Percentiles rank a stretch among this genome's conserved stretches.
Evolutionary conservation across 2,113 vertebrate genomes (phyloP).

Genomic region (Dromiciops gliroides): DNA sequence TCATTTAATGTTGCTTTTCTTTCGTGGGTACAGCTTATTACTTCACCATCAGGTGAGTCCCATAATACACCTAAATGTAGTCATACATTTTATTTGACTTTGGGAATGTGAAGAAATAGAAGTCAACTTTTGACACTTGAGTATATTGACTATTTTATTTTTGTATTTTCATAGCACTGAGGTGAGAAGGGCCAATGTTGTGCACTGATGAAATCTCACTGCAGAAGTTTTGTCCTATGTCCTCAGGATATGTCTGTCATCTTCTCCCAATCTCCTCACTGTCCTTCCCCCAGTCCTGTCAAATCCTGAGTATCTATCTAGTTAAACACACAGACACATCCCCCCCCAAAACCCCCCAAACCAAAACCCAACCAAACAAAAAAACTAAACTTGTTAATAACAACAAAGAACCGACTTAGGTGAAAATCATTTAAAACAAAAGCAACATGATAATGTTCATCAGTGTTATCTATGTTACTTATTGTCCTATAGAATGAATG

Average conservation of each 20-base stretch:
- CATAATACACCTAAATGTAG: constrained; percentile 73
- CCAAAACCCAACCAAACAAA: no score
- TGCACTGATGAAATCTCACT: constrained; percentile 54
- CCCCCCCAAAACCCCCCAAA: background rate
- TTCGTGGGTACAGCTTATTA: constrained; percentile 67
- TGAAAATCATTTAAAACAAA: constrained; percentile 62
- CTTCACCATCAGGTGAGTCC: constrained; percentile 56
- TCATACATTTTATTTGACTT: constrained; percentile 67
- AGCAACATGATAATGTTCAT: constrained; percentile 61
- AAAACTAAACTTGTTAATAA: background rate
- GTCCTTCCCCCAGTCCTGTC: constrained; percentile 44
- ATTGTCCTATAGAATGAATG: background rate
- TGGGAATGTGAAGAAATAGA: constrained; percentile 45
- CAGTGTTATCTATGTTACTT: constrained; percentile 31
- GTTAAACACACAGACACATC: background rate
- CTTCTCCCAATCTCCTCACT: constrained; percentile 56
- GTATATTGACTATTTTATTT: constrained; percentile 29
- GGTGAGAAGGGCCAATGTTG: background rate
- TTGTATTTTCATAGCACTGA: constrained; percentile 59
- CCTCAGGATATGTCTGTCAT: background rate
- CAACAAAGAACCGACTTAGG: constrained; percentile 49
- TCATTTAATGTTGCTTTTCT: constrained; percentile 68
- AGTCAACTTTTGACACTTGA: constrained; percentile 60
- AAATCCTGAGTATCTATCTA: constrained; percentile 57
- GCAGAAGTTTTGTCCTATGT: constrained; percentile 39